Conservation (phyloP, 2,113 vertebrate species). For the Pheucticus melanocephalus region DNA sequence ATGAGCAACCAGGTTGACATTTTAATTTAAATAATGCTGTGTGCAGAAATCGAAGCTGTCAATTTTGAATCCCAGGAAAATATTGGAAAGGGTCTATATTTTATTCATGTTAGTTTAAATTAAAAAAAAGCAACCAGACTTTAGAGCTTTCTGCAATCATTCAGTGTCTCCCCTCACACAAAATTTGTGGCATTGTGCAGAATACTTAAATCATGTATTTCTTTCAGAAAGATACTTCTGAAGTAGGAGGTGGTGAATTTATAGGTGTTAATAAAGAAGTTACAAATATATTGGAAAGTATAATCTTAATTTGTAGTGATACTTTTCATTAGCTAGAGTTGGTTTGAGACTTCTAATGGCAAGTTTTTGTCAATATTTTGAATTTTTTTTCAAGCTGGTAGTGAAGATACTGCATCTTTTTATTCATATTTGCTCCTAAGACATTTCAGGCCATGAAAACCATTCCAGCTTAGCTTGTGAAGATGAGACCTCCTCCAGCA, state of each 20-base stretch:
- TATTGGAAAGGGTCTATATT: background rate
- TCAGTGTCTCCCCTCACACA: background rate
- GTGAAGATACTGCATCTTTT: background rate
- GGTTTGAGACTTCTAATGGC: background rate
- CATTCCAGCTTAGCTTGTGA: background rate
- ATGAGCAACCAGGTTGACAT: background rate
- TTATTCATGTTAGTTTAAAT: background rate
- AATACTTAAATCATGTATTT: background rate
- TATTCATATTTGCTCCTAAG: background rate
- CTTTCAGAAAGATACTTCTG: background rate
- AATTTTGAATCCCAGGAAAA: background rate
- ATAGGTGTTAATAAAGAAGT: background rate
- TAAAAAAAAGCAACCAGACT: background rate
- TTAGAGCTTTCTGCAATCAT: background rate
- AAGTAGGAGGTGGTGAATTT: background rate
- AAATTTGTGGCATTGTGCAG: background rate
- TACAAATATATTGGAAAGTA: background rate
- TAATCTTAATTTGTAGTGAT: background rate
- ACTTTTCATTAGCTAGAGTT: background rate
- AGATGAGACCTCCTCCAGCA: background rate
- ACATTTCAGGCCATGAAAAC: conserved; percentile 32
- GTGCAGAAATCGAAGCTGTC: background rate
- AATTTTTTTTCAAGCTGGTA: background rate
- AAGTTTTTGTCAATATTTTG: background rate
- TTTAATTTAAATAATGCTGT: background rate